Evolutionary conservation across 2,113 vertebrate species (phyloP).

Genomic region (Paramisgurnus dabryanus): DNA sequence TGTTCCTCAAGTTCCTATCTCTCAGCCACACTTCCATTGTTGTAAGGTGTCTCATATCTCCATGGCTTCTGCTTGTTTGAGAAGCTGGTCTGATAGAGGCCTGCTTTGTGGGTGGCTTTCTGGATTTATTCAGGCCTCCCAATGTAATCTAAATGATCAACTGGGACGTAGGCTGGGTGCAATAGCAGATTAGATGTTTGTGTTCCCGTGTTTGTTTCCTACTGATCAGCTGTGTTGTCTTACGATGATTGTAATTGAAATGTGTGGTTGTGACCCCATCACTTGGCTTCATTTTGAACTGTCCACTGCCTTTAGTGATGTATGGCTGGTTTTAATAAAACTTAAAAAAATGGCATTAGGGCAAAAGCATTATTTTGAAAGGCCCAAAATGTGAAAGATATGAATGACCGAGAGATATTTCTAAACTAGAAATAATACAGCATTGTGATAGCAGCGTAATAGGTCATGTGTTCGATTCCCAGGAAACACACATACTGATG

Average conservation of each 20-base stretch:
- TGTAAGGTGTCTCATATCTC: conserved; percentile 53
- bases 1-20: conserved; percentile 43
- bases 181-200: conserved; percentile 45
- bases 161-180: conserved; percentile 26
- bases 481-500: too few species aligned
- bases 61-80: conserved; percentile 59
- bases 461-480: too few species aligned
- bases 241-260: conserved; percentile 19
- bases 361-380: too few species aligned
- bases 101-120: conserved; percentile 56
- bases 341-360: too few species aligned
- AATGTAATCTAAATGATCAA: conserved; percentile 52
- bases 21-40: conserved; percentile 58
- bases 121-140: conserved; percentile 51
- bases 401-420: too few species aligned
- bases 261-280: not conserved
- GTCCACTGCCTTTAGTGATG: not conserved
- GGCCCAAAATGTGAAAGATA: too few species aligned
- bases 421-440: too few species aligned
- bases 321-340: too few species aligned
- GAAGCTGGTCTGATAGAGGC: conserved; percentile 54
- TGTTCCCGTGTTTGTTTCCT: conserved; percentile 42
- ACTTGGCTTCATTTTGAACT: not conserved
- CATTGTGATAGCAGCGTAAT: too few species aligned
- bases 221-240: conserved; percentile 49